These are phyloP conservation scores for Gymnocypris eckloni DNA, from an alignment of 2,797 vertebrate genomes.

Conservation along the genomic window DNA sequence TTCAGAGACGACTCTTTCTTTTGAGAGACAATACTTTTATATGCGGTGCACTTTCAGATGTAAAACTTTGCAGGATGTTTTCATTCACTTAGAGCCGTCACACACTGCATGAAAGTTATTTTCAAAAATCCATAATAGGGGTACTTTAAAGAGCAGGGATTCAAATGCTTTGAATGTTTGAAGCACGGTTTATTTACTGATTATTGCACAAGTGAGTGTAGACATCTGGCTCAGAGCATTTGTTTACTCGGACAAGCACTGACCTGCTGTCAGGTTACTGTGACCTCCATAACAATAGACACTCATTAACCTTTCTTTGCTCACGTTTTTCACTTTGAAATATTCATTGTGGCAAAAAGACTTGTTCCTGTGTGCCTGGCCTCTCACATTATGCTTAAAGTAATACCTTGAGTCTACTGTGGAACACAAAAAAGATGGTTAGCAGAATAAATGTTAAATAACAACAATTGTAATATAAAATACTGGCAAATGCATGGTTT, in stretches of 20 bases:
- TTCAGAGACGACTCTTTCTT: no score
- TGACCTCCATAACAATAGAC: slow-evolving; percentile 1
- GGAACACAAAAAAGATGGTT: background rate
- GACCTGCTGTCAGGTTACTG: slow-evolving; percentile 44
- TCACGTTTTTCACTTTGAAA: background rate
- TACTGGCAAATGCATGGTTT: background rate
- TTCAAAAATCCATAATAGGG: no score
- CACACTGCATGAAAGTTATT: no score
- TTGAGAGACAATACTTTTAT: no score
- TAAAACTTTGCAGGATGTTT: no score
- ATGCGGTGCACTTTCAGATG: no score
- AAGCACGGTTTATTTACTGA: slow-evolving; percentile 15
- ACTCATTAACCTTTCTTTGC: slow-evolving; percentile 1
- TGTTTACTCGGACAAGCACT: slow-evolving; percentile 23
- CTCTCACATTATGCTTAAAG: background rate
- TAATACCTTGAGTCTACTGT: background rate
- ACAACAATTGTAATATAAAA: background rate
- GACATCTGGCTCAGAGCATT: background rate
- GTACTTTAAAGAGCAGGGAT: background rate
- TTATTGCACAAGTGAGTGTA: slow-evolving; percentile 26
- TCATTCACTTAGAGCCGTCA: no score
- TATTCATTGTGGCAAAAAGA: background rate
- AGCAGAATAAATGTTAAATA: background rate
- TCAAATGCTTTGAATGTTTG: background rate
- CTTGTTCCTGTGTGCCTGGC: background rate